Evolutionary conservation across 2,797 vertebrate species (phyloP).

Genomic region (Hydrolagus colliei): DNA sequence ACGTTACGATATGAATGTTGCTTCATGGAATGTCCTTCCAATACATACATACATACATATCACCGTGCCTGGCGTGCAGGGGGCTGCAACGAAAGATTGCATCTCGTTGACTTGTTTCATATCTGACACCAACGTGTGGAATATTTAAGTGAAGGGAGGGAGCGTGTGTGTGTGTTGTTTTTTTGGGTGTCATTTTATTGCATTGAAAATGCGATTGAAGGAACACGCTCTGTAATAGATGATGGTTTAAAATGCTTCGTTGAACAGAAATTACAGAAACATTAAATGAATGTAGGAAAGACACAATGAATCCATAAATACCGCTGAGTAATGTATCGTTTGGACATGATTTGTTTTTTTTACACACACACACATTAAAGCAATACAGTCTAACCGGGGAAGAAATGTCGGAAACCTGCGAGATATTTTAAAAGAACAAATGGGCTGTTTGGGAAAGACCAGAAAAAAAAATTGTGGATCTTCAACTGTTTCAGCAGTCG

Average conservation of each 20-base stretch:
- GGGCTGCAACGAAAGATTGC: background rate
- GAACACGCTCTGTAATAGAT: slow-evolving; percentile 1
- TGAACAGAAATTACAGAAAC: background rate
- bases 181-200: background rate
- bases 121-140: background rate
- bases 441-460: background rate
- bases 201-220: background rate
- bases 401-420: background rate
- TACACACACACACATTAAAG: background rate
- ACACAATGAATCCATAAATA: background rate
- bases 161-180: too few relatives aligned
- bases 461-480: too few relatives aligned
- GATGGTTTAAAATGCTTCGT: slow-evolving; percentile 23
- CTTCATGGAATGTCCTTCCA: background rate
- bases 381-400: background rate
- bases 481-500: background rate
- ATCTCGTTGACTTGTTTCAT: background rate
- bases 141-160: background rate
- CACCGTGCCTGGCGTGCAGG: background rate
- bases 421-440: too few relatives aligned
- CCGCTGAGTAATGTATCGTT: background rate
- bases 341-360: background rate
- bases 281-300: background rate
- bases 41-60: background rate
- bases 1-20: background rate